Evolutionary conservation across 2,113 vertebrate species (phyloP).

Genomic region (Pungitius pungitius): DNA sequence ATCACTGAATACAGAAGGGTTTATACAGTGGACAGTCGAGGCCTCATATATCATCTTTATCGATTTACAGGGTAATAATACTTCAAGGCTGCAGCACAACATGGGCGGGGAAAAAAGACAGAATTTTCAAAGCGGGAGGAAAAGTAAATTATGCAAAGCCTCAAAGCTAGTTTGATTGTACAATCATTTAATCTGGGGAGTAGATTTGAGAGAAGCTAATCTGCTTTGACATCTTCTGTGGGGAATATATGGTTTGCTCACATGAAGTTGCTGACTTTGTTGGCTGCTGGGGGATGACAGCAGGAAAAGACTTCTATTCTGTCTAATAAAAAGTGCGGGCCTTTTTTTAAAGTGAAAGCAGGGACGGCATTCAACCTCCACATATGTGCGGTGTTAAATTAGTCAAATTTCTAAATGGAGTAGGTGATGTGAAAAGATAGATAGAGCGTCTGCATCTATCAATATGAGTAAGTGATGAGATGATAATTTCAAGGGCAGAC

Average conservation of each 20-base stretch:
- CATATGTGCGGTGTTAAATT: conserved; percentile 35
- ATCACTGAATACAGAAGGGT: conserved; percentile 64
- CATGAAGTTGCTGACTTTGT: conserved; percentile 32
- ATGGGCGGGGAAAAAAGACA: conserved; percentile 43
- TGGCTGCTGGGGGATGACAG: conserved; percentile 1
- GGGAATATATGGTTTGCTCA: conserved; percentile 37
- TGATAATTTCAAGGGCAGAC: conserved; percentile 77
- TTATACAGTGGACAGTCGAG: conserved; percentile 52
- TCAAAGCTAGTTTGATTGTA: conserved; percentile 72
- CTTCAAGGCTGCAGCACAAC: conserved; percentile 64
- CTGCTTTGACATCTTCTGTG: conserved; percentile 67
- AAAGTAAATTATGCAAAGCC: conserved; percentile 71
- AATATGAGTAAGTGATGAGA: conserved; percentile 69
- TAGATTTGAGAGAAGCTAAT: conserved; percentile 67
- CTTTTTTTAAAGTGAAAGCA: conserved; percentile 22
- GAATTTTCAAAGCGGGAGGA: conserved; percentile 49
- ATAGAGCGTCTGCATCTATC: conserved; percentile 60
- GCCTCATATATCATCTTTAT: conserved; percentile 73
- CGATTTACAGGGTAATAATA: conserved; percentile 76
- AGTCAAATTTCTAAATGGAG: conserved; percentile 59
- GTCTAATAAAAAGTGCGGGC: background rate
- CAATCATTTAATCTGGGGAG: conserved; percentile 71
- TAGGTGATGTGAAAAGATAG: conserved; percentile 54
- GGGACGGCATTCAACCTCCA: conserved; percentile 5
- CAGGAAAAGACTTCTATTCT: conserved; percentile 8